Evolutionary conservation across 2,888 invertebrate species (phyloP), one percentile per base, ranked within the genome.

Genomic region (Himalopsyche kuldschensis): DNA sequence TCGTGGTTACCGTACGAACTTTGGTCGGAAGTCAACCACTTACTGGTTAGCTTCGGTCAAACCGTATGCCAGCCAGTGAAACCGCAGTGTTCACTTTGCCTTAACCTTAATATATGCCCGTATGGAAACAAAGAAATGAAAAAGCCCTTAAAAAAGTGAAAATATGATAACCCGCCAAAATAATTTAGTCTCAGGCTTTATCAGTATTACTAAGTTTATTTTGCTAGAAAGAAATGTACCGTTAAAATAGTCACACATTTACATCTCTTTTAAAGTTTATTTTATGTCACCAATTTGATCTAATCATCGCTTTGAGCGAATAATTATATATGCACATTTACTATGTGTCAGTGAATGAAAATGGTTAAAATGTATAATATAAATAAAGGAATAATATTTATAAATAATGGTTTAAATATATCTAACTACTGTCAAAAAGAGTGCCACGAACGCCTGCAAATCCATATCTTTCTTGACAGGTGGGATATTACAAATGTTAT

Each of bases 31-130:
- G 94, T 97, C 0, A 98, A 99, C 90, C 94, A 96, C 88, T 91
- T 99, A 2, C 91, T 99, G 85, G 99, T 99, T 11, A 99, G 99
- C 5, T 99, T 99, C 91, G 99, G 99, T 0, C 99, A 99, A 91
- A 97, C 97, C 81, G 94, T 95, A 84, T 99, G 99, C 89, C 90
- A 94, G 81, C 96, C 99, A 0, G 90, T 95, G 0, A 93, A 92
- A 78, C 99, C 99, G 0, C 94, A 94, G 87, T 99, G 99, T 90
- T 89, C 88, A 8, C 93, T 94, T 80, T 99, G 99, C 89, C 91
- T 97, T 20, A 98, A 98, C 89, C 93, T 91, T 85, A 89, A 93
- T 27, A 93, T 98, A 75, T 99, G 99, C 89, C 98, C 98, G 2
- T 94, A 91, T 87, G 93, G 91, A 86, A 90, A 88, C 11, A 90